A percentile compares a stretch with the other conserved stretches of the same genome.
These are phyloP conservation scores for Nibea albiflora DNA, from an alignment of 2,113 vertebrate species.

Conservation along the genomic window DNA sequence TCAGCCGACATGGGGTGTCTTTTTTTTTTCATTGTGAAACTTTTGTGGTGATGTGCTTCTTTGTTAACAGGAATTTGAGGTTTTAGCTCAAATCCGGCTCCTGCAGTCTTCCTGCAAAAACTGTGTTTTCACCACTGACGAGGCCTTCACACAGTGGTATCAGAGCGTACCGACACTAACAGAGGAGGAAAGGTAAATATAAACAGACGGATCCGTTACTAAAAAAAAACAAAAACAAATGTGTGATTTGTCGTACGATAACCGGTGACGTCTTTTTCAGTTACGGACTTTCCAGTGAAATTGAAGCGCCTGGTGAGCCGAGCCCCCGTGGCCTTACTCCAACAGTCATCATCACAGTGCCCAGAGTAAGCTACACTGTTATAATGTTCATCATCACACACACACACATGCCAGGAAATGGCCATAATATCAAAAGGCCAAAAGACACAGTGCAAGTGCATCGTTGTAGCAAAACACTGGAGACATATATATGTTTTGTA, in stretches of 20 bases:
- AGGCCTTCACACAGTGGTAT: constrained; percentile 87
- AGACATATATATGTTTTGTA: constrained; percentile 56
- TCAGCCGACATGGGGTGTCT: not conserved
- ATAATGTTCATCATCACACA: fast-evolving
- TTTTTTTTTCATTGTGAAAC: constrained; percentile 32
- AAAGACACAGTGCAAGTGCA: not conserved
- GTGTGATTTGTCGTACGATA: not conserved
- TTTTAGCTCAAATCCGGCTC: constrained; percentile 89
- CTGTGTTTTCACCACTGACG: constrained; percentile 83
- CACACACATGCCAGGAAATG: too few species aligned
- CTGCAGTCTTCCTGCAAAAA: constrained; percentile 91
- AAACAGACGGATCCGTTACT: not conserved
- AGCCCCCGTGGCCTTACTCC: constrained; percentile 82
- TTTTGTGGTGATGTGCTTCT: not conserved
- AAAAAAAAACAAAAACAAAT: too few species aligned
- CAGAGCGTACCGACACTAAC: constrained; percentile 83
- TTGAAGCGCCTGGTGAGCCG: constrained; percentile 83
- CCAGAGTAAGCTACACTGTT: constrained; percentile 83
- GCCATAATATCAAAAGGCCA: too few species aligned
- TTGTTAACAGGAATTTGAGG: constrained; percentile 89
- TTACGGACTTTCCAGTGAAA: constrained; percentile 89
- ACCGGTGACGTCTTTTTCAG: constrained; percentile 70
- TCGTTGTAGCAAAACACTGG: constrained; percentile 68
- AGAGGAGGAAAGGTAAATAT: constrained; percentile 86
- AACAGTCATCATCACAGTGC: constrained; percentile 89